These are phyloP conservation scores for Didymodactylos carnosus DNA, from an alignment of 2,888 invertebrate species.

Conservation along the genomic window DNA sequence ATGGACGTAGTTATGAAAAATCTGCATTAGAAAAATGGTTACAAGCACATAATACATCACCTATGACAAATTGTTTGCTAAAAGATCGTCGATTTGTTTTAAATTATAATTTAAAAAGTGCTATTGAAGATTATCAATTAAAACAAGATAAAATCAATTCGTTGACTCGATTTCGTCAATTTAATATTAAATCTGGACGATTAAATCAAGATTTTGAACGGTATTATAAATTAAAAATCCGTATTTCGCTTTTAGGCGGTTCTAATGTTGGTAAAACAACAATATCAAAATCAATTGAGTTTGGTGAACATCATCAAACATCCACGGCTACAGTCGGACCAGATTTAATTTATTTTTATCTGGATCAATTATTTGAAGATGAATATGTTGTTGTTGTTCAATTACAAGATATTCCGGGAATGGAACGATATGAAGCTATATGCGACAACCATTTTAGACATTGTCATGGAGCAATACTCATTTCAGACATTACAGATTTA, in stretches of 20 bases:
- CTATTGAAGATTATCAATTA: not conserved
- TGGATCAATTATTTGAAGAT: not conserved
- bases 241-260: not conserved
- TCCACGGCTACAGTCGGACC: not conserved
- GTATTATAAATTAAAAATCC: not conserved
- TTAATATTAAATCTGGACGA: not conserved
- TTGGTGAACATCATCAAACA: not conserved
- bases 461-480: not conserved
- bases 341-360: not conserved
- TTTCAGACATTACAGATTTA: not conserved
- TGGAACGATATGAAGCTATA: not conserved
- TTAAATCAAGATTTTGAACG: not conserved
- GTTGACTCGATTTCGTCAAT: not conserved
- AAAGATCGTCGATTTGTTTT: not conserved
- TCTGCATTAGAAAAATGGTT: not conserved
- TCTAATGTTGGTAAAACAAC: not conserved
- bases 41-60: not conserved
- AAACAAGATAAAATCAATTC: not conserved
- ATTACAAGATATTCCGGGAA: not conserved
- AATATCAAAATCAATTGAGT: not conserved
- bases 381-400: not conserved
- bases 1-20: not conserved
- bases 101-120: not conserved
- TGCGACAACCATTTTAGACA: not conserved
- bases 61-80: not conserved